Evolutionary conservation across 2,797 vertebrate species (phyloP).

Genomic region (Lepidocolaptes lacrymiger): DNA sequence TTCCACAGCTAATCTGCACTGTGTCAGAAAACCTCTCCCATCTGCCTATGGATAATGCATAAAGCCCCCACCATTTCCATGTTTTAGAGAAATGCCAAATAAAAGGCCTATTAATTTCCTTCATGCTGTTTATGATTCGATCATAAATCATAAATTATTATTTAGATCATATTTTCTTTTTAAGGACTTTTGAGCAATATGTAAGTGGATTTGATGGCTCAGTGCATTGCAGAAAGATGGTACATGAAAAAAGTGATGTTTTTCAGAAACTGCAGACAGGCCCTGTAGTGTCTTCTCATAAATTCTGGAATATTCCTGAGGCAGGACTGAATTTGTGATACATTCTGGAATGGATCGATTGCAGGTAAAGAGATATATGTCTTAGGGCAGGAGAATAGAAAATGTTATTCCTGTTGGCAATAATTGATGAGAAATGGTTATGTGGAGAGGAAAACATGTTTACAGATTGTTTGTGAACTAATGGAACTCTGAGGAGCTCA

Average conservation of each 20-base stretch:
- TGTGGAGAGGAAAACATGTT: not conserved
- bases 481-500: not conserved
- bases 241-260: constrained; percentile 55
- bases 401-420: not conserved
- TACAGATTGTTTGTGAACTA: not conserved
- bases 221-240: constrained; percentile 46
- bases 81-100: not conserved
- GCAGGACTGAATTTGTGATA: constrained; percentile 56
- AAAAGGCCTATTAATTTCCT: not conserved
- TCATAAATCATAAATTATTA: not conserved
- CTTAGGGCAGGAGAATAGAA: not conserved
- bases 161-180: not conserved
- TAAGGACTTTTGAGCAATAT: not conserved
- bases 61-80: not conserved
- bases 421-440: not conserved
- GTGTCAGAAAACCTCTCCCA: not conserved
- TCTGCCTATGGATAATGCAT: not conserved
- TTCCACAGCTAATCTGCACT: not conserved
- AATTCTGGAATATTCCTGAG: constrained; percentile 45
- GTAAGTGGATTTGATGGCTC: constrained; percentile 22
- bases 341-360: constrained; percentile 24
- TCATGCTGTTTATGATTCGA: not conserved
- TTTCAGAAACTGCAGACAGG: constrained; percentile 66
- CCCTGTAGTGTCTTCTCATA: constrained; percentile 58
- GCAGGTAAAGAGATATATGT: not conserved